phyloP scores from a whole-genome alignment of 2,113 vertebrate genomes.

The Egretta garzetta region DNA sequence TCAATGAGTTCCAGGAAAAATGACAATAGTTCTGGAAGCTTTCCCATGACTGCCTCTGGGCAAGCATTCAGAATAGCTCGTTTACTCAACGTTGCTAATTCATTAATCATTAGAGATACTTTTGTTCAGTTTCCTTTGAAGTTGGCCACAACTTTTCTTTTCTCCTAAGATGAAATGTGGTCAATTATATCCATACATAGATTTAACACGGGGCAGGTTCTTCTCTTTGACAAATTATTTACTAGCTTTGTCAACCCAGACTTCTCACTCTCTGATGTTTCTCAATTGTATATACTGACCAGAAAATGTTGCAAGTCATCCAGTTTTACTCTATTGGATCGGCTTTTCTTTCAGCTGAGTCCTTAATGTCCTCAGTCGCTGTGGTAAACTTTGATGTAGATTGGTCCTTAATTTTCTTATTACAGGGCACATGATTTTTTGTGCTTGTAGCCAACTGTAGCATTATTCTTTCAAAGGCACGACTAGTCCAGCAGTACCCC shows the following conservation, averaged over 20 bases:
- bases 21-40: constrained; percentile 74
- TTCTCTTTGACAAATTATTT: constrained; percentile 37
- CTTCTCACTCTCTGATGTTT: constrained; percentile 27
- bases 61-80: constrained; percentile 63
- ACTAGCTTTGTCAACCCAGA: constrained; percentile 28
- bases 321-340: neutral
- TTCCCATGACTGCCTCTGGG: constrained; percentile 63
- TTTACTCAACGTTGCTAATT: constrained; percentile 68
- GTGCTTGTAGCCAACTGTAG: neutral
- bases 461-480: neutral
- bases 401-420: constrained; percentile 18
- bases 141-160: constrained; percentile 64
- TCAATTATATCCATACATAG: constrained; percentile 56
- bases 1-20: constrained; percentile 67
- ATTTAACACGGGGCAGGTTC: constrained; percentile 59
- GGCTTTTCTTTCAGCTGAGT: neutral
- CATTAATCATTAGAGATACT: constrained; percentile 71
- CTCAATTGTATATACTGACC: neutral
- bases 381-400: neutral
- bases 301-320: constrained; percentile 39
- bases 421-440: neutral
- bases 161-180: constrained; percentile 65
- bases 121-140: constrained; percentile 66
- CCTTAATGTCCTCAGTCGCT: neutral
- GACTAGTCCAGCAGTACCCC: neutral